These are phyloP conservation scores for Eutolmus rufibarbis DNA, from an alignment of 2,888 invertebrate species.

Conservation along the genomic window DNA sequence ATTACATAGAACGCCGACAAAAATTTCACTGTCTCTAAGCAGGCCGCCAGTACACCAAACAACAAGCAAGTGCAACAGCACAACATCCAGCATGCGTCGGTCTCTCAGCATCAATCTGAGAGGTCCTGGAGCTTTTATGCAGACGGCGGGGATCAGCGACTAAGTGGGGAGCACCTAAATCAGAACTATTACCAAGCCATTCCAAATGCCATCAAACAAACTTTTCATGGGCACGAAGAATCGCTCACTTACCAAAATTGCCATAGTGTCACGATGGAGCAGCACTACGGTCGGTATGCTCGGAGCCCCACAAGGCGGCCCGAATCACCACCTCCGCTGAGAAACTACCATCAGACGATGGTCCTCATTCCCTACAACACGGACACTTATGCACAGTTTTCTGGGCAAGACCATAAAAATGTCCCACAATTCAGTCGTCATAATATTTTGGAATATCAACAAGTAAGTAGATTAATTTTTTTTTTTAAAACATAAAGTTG, in stretches of 20 bases:
- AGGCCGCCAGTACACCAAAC: background rate
- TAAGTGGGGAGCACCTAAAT: constrained; percentile 56
- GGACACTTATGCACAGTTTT: constrained; percentile 61
- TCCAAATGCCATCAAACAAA: constrained; percentile 61
- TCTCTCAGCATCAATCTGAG: constrained; percentile 60
- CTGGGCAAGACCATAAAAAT: constrained; percentile 58
- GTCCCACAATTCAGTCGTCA: constrained; percentile 60
- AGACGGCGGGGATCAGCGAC: constrained; percentile 56
- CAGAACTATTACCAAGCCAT: constrained; percentile 60
- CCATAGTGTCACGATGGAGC: constrained; percentile 51
- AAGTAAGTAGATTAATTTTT: constrained; percentile 54
- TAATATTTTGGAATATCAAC: constrained; percentile 63
- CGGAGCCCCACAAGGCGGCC: constrained; percentile 65
- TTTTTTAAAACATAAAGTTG: background rate
- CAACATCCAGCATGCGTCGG: constrained; percentile 49
- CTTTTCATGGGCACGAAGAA: constrained; percentile 59
- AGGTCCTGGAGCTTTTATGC: constrained; percentile 61
- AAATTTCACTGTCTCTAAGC: background rate
- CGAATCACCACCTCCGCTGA: constrained; percentile 75
- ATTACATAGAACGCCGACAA: constrained; percentile 38
- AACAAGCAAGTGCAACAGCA: background rate
- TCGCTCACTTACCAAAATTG: constrained; percentile 61
- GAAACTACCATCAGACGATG: constrained; percentile 74
- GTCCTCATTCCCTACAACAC: constrained; percentile 73
- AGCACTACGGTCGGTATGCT: constrained; percentile 59